Evolutionary conservation across 2,888 invertebrate species (phyloP).

Genomic region (Rotaria macrura): DNA sequence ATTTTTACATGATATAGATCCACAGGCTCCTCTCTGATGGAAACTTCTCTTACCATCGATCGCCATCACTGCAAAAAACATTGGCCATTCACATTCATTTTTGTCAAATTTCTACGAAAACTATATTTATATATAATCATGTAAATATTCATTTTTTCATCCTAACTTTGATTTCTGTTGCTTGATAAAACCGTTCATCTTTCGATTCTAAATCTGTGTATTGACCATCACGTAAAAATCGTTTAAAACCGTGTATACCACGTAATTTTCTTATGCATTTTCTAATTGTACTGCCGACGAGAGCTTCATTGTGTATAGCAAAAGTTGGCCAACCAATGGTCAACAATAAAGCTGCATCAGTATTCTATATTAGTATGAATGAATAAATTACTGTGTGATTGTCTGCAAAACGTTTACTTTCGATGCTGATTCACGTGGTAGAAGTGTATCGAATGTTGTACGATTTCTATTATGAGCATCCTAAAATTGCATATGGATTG

Average conservation of each 20-base stretch:
- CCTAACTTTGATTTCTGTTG: conserved; percentile 19
- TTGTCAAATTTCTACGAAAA: conserved; percentile 97
- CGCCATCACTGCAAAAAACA: conserved; percentile 84
- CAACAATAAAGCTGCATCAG: conserved; percentile 78
- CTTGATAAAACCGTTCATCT: conserved; percentile 66
- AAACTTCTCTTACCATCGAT: conserved; percentile 60
- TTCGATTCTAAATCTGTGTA: conserved; percentile 62
- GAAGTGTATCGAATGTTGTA: conserved; percentile 91
- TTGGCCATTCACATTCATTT: conserved; percentile 97
- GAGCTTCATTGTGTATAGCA: conserved; percentile 83
- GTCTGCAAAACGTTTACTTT: conserved; percentile 60
- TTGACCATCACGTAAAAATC: conserved; percentile 85
- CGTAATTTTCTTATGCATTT: conserved; percentile 70
- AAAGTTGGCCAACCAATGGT: conserved; percentile 95
- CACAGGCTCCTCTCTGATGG: too few species aligned
- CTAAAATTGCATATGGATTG: background rate
- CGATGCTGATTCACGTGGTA: conserved; percentile 87
- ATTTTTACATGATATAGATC: too few species aligned
- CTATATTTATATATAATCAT: conserved; percentile 44
- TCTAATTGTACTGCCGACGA: conserved; percentile 73
- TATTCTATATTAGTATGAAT: conserved; percentile 58
- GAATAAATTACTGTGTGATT: background rate
- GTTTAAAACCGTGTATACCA: conserved; percentile 85
- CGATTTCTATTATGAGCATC: conserved; percentile 97
- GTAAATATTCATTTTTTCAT: background rate